Conservation (phyloP, 2,113 vertebrate species). For the Oncorhynchus gorbuscha region DNA sequence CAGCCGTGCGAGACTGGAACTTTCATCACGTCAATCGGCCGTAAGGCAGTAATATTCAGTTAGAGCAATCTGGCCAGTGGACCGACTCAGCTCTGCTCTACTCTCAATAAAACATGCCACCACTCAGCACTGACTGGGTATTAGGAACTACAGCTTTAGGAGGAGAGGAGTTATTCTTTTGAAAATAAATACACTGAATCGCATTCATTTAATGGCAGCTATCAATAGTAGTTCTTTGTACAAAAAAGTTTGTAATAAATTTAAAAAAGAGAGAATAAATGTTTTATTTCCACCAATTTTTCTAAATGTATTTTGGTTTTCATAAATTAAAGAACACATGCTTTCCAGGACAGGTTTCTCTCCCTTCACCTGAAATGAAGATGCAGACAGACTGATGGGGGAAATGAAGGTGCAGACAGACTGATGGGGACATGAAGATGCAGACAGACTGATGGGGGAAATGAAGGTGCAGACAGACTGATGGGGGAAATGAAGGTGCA, state of each 20-base stretch:
- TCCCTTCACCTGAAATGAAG: background rate
- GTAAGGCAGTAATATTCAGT: constrained; percentile 44
- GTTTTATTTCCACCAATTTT: background rate
- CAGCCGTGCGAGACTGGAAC: constrained; percentile 53
- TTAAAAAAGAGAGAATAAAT: too few relatives aligned
- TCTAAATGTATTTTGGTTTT: background rate
- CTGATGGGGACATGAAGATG: too few relatives aligned
- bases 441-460: too few relatives aligned
- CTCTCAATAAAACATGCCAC: constrained; percentile 4
- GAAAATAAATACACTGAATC: too few relatives aligned
- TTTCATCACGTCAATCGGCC: constrained; percentile 50
- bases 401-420: too few relatives aligned
- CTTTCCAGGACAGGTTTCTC: background rate
- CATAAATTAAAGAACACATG: background rate
- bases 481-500: too few relatives aligned
- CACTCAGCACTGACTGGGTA: background rate
- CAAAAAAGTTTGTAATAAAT: too few relatives aligned
- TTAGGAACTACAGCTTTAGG: too few relatives aligned
- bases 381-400: too few relatives aligned
- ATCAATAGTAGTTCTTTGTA: background rate
- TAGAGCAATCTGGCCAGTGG: constrained; percentile 46
- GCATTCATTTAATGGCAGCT: background rate
- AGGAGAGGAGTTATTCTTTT: too few relatives aligned
- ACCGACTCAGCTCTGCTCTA: background rate
- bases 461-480: too few relatives aligned